Evolutionary conservation across 2,113 vertebrate species (phyloP).

Genomic region (Burhinus bistriatus): DNA sequence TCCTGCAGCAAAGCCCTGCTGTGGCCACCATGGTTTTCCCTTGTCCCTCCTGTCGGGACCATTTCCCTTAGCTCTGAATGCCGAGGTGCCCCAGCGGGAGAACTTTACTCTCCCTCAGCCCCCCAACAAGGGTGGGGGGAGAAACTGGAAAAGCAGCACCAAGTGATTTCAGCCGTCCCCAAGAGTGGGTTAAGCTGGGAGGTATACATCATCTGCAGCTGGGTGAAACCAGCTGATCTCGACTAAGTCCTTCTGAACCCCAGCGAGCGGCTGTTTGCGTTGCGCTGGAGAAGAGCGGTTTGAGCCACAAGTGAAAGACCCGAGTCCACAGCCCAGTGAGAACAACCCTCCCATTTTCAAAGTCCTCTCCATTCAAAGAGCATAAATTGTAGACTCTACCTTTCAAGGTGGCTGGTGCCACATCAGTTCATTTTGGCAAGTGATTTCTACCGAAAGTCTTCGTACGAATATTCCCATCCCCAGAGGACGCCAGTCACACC

Average conservation of each 20-base stretch:
- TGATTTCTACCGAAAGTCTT: neutral
- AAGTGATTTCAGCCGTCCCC: no score
- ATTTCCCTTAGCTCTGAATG: neutral
- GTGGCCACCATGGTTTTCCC: neutral
- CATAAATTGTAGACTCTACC: neutral
- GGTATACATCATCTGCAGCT: no score
- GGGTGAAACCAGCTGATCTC: neutral
- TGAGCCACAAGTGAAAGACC: neutral
- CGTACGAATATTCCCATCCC: neutral
- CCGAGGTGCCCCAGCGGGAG: no score
- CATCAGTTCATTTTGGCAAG: neutral
- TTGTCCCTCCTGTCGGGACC: neutral
- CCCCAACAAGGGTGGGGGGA: no score
- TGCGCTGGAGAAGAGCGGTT: neutral
- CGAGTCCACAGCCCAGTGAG: accelerated
- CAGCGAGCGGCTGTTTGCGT: accelerated
- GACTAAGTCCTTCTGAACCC: neutral
- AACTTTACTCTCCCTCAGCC: neutral
- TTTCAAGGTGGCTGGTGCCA: neutral
- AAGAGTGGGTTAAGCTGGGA: no score
- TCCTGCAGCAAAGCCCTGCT: neutral
- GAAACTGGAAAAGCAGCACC: neutral
- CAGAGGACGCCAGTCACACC: neutral
- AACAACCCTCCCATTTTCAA: neutral
- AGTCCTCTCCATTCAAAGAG: neutral